Evolutionary conservation across 2,888 invertebrate species (phyloP).

Genomic region (Drosophila infuscata): DNA sequence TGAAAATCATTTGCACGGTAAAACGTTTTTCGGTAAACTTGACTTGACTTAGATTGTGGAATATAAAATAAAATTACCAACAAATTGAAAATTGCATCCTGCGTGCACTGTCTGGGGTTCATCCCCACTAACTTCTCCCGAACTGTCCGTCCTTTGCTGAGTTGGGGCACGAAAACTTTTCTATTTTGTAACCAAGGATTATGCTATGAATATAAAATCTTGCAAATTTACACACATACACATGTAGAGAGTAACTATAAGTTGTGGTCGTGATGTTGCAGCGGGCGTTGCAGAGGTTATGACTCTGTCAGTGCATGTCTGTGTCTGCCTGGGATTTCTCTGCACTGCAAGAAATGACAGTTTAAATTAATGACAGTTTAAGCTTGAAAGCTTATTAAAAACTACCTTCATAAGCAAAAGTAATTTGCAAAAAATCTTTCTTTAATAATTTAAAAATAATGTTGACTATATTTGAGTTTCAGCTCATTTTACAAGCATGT

Average conservation of each 20-base stretch:
- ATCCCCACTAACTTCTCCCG: not conserved
- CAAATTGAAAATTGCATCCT: slow-evolving; percentile 79
- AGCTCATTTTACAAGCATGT: no score
- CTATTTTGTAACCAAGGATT: slow-evolving; percentile 77
- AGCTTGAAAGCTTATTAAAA: not conserved
- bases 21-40: slow-evolving; percentile 80
- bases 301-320: slow-evolving; percentile 35
- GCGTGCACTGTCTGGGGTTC: slow-evolving; percentile 57
- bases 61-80: slow-evolving; percentile 80
- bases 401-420: not conserved
- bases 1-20: slow-evolving; percentile 79
- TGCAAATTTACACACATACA: slow-evolving; percentile 70
- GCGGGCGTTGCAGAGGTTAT: slow-evolving; percentile 62
- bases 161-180: slow-evolving; percentile 69
- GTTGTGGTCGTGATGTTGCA: slow-evolving; percentile 67
- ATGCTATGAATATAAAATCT: slow-evolving; percentile 79
- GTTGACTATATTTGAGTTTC: not conserved
- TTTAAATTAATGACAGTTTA: slow-evolving; percentile 11
- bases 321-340: slow-evolving; percentile 25
- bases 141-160: slow-evolving; percentile 3
- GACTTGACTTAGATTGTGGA: slow-evolving; percentile 78
- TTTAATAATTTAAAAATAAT: not conserved
- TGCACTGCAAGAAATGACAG: slow-evolving; percentile 57
- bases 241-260: slow-evolving; percentile 57
- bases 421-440: not conserved